Evolutionary conservation across 2,797 vertebrate species (phyloP).

Genomic region (Alcedo atthis): DNA sequence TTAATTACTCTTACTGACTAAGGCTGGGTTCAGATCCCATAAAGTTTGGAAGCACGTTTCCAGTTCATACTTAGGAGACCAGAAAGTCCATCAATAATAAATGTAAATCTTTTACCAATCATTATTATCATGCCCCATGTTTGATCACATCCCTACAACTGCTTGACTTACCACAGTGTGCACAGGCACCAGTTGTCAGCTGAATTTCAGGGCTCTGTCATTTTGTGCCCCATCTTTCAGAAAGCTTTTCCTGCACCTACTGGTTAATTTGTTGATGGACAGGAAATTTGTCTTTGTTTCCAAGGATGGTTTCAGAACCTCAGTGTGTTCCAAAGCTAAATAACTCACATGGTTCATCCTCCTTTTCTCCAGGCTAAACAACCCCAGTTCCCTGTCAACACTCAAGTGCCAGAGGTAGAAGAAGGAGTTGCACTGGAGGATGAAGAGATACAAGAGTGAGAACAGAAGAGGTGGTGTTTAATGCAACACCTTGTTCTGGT

Average conservation of each 20-base stretch:
- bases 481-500: background rate
- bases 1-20: background rate
- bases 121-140: background rate
- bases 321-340: slow-evolving; percentile 15
- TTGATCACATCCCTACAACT: background rate
- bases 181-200: background rate
- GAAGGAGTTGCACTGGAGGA: background rate
- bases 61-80: background rate
- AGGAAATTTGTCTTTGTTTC: slow-evolving; percentile 14
- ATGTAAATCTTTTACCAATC: background rate
- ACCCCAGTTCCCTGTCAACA: background rate
- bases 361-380: background rate
- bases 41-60: rapidly evolving
- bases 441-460: background rate
- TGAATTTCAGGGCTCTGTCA: background rate
- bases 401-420: background rate
- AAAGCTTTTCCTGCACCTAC: background rate
- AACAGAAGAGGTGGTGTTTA: rapidly evolving
- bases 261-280: background rate
- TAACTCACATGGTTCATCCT: slow-evolving; percentile 12
- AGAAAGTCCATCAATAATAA: background rate
- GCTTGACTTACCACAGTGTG: background rate
- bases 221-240: background rate
- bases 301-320: slow-evolving; percentile 11
- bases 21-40: background rate